Evolutionary conservation across 2,113 vertebrate species (phyloP), one percentile per base, ranked within the genome.

Genomic region (Orientallactaga bullata): DNA sequence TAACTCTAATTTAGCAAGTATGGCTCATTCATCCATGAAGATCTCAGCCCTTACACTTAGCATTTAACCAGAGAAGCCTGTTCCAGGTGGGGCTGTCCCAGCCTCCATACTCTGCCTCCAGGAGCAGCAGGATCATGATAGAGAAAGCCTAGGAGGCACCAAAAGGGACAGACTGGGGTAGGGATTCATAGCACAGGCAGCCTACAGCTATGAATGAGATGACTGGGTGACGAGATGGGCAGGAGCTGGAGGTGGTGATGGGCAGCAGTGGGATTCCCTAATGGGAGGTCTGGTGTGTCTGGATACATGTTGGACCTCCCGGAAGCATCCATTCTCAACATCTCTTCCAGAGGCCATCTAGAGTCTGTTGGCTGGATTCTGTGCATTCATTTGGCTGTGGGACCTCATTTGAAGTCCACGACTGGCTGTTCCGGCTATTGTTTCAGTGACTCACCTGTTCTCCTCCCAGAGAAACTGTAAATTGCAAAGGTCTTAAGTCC

Each of bases 401-500:
- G 3, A 32, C 30, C 78, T 51, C 23, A 8, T 1, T 7, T 30
- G 3, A 2, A n/a, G 68, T 18, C 73, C 12, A 13, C 26, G 32
- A 7, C 58, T 8, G 42, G 18, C 66, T 21, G 72, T 24, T 89
- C 71, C 39, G 85, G 61, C 78, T 26, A 72, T 28, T 32, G 83
- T 55, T 66, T 51, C 78, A 58, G 58, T 89, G 96, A 86, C 32
- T 74, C 80, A 2, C 63, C 15, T 32, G 68, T 39, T 32, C 37
- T 32, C 37, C 55, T 71, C 1, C 3, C 15, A 73, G 65, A 23
- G 51, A 73, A 85, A 96, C 85, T 76, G 78, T 90, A 81, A 80
- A 73, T 80, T 77, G 91, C 42, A 79, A 28, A 6, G 84, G 94
- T 69, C 83, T 87, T n/a, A 0, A 42, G 47, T 69, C 90, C 80